Percentiles rank a stretch among this genome's conserved stretches.
phyloP scores from a whole-genome alignment of 2,888 invertebrate genomes.

The Neoascia interrupta region DNA sequence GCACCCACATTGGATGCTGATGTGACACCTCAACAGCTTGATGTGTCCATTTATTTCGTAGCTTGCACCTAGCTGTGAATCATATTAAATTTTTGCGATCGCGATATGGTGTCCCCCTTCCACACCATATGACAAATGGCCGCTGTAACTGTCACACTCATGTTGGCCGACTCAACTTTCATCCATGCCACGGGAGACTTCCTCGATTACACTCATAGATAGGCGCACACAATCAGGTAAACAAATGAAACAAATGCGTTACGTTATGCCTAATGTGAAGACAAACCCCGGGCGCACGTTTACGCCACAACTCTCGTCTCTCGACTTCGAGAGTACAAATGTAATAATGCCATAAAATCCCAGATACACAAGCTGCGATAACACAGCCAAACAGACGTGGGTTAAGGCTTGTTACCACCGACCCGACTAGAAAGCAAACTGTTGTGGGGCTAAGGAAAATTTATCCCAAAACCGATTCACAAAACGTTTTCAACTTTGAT shows the following conservation, averaged over 20 bases:
- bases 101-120: no score
- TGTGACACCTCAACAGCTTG: neutral
- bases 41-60: neutral
- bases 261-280: slow-evolving; percentile 36
- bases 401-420: slow-evolving; percentile 44
- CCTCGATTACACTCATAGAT: slow-evolving; percentile 40
- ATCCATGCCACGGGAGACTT: slow-evolving; percentile 17
- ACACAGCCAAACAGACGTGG: slow-evolving; percentile 25
- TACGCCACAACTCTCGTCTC: slow-evolving; percentile 23
- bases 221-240: neutral
- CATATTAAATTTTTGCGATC: no score
- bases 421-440: slow-evolving; percentile 40
- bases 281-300: slow-evolving; percentile 21
- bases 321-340: slow-evolving; percentile 25
- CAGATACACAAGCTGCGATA: slow-evolving; percentile 55
- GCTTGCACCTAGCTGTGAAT: neutral
- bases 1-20: neutral
- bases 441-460: neutral
- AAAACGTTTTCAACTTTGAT: slow-evolving; percentile 70
- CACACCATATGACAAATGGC: slow-evolving; percentile 19
- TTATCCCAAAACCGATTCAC: slow-evolving; percentile 50
- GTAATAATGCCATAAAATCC: slow-evolving; percentile 62
- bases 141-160: slow-evolving; percentile 28
- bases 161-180: slow-evolving; percentile 40
- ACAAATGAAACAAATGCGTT: slow-evolving; percentile 55